Conservation (phyloP, 1,140 invertebrate genomes). For the Physella acuta region DNA sequence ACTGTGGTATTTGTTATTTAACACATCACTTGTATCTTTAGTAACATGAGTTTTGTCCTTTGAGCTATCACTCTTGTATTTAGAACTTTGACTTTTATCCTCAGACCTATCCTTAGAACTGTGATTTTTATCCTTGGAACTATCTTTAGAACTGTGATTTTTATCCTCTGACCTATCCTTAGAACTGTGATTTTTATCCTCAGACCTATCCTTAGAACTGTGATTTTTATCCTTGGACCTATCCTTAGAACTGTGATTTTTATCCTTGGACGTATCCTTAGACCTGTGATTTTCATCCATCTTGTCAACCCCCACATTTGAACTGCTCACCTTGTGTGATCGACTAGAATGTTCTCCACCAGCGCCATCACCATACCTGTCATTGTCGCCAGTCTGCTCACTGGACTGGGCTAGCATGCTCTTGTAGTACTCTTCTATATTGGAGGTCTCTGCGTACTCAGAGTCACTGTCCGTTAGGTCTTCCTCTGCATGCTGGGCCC, state of each 20-base stretch:
- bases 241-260: too few species aligned
- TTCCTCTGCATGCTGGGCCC: not conserved
- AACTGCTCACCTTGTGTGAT: not conserved
- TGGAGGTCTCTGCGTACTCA: not conserved
- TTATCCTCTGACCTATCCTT: not conserved
- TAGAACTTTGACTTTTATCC: not conserved
- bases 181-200: too few species aligned
- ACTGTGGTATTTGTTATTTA: not conserved
- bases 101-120: too few species aligned
- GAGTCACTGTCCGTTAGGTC: slow-evolving; percentile 9
- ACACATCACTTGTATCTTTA: too few species aligned
- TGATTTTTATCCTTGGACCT: too few species aligned
- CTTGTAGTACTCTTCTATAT: slow-evolving; percentile 9
- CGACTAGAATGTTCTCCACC: not conserved
- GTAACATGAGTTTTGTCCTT: too few species aligned
- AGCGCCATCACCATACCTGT: not conserved
- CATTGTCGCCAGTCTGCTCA: not conserved
- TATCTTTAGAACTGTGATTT: not conserved
- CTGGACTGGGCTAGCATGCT: not conserved
- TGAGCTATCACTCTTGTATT: not conserved
- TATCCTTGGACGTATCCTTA: too few species aligned
- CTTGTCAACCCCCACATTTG: not conserved
- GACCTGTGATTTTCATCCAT: not conserved
- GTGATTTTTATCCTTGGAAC: too few species aligned
- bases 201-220: too few species aligned